A percentile compares a stretch with the other conserved stretches of the same genome.
These are phyloP conservation scores for Micrasema minimum DNA, from an alignment of 1,140 invertebrate genomes.

Conservation along the genomic window DNA sequence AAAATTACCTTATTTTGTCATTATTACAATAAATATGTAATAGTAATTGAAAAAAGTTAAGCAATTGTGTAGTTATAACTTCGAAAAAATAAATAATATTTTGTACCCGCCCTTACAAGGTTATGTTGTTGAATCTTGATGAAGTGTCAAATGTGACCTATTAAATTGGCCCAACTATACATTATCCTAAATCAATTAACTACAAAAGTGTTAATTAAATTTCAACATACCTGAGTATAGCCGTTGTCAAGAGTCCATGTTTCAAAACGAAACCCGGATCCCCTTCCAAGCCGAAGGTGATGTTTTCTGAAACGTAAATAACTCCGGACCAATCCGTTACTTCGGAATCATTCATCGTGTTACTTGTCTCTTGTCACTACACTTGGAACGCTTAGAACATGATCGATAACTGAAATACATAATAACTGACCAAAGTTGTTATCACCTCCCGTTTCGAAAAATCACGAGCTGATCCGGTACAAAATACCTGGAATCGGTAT, in stretches of 20 bases:
- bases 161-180: too few relatives aligned
- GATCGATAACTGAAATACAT: not conserved
- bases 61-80: too few relatives aligned
- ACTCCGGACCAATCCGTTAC: constrained; percentile 30
- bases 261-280: constrained; percentile 49
- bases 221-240: constrained; percentile 50
- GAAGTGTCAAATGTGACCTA: too few relatives aligned
- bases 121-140: too few relatives aligned
- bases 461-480: not conserved
- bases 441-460: not conserved
- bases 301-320: constrained; percentile 29
- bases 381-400: constrained; percentile 3
- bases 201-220: too few relatives aligned
- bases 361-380: constrained; percentile 2
- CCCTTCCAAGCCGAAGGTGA: constrained; percentile 42
- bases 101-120: too few relatives aligned
- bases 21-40: too few relatives aligned
- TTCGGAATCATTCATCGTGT: constrained; percentile 30
- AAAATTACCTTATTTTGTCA: too few relatives aligned
- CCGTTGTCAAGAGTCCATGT: constrained; percentile 48
- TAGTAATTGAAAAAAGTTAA: too few relatives aligned
- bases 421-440: not conserved
- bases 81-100: too few relatives aligned
- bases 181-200: too few relatives aligned
- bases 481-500: not conserved